Evolutionary conservation across 1,140 invertebrate species (phyloP).

Genomic region (Philaenus spumarius): DNA sequence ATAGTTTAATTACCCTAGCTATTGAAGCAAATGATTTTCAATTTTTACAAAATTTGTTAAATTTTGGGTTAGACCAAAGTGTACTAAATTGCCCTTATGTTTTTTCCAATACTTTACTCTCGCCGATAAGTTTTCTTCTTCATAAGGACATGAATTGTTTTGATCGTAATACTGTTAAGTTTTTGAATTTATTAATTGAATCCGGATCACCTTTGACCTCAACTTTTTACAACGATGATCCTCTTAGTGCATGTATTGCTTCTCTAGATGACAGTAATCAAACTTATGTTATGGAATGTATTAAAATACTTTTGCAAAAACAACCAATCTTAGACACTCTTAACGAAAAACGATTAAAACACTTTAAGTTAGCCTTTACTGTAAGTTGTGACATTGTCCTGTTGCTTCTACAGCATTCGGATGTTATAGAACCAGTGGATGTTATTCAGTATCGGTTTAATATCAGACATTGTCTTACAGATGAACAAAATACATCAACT

Average conservation of each 20-base stretch:
- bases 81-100: background rate
- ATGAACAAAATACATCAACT: background rate
- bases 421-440: slow-evolving; percentile 7
- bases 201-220: background rate
- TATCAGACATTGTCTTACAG: too few species aligned
- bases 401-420: background rate
- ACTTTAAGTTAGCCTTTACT: background rate
- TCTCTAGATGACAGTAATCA: background rate
- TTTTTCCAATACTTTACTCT: too few species aligned
- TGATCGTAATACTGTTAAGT: background rate
- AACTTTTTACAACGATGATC: background rate
- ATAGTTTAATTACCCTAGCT: slow-evolving; percentile 5
- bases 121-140: slow-evolving; percentile 4
- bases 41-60: background rate
- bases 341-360: background rate
- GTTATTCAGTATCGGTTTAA: too few species aligned
- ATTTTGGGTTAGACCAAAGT: background rate
- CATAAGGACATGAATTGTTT: background rate
- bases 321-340: slow-evolving; percentile 23
- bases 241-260: background rate
- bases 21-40: slow-evolving; percentile 3
- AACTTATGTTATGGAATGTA: background rate
- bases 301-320: slow-evolving; percentile 24
- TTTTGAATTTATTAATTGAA: background rate
- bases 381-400: background rate